These are phyloP conservation scores for Sternarchorhynchus goeldii DNA, from an alignment of 2,797 vertebrate species.

Conservation along the genomic window DNA sequence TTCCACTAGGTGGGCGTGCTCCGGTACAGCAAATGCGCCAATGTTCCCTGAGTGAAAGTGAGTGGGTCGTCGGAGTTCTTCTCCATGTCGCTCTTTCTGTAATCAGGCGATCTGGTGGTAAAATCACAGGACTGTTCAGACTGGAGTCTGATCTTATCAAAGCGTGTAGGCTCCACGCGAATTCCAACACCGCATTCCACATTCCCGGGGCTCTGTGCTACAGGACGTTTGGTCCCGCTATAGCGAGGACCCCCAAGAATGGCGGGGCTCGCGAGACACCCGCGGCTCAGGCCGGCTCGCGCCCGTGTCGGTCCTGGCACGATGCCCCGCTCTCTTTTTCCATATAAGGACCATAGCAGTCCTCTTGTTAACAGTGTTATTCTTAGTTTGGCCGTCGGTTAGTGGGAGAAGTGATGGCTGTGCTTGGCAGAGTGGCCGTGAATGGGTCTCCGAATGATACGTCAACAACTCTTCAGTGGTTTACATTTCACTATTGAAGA, in stretches of 20 bases:
- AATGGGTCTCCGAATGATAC: conserved; percentile 26
- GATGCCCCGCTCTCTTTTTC: conserved; percentile 47
- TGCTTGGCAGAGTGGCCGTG: conserved; percentile 39
- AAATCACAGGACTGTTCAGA: conserved; percentile 51
- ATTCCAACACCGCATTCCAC: conserved; percentile 58
- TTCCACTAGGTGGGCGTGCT: background rate
- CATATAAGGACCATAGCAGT: conserved; percentile 50
- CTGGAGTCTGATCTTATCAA: conserved; percentile 62
- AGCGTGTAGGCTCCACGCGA: conserved; percentile 65
- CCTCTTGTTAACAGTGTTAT: conserved; percentile 50
- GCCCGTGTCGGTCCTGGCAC: conserved; percentile 34
- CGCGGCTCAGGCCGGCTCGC: conserved; percentile 21
- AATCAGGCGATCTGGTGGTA: conserved; percentile 32
- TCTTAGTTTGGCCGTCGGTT: conserved; percentile 46
- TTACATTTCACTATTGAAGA: conserved; percentile 34
- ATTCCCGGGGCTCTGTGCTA: conserved; percentile 28
- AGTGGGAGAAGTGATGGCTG: conserved; percentile 42
- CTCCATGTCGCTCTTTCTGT: conserved; percentile 4
- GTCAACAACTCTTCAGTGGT: conserved; percentile 17
- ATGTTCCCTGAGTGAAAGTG: conserved; percentile 2
- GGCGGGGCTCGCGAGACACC: background rate
- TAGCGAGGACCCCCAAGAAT: background rate
- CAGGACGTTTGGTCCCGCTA: conserved; percentile 14
- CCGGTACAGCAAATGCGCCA: background rate
- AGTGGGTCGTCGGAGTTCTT: conserved; percentile 50